Conservation (phyloP, 2,113 vertebrate genomes). For the Rhineura floridana region DNA sequence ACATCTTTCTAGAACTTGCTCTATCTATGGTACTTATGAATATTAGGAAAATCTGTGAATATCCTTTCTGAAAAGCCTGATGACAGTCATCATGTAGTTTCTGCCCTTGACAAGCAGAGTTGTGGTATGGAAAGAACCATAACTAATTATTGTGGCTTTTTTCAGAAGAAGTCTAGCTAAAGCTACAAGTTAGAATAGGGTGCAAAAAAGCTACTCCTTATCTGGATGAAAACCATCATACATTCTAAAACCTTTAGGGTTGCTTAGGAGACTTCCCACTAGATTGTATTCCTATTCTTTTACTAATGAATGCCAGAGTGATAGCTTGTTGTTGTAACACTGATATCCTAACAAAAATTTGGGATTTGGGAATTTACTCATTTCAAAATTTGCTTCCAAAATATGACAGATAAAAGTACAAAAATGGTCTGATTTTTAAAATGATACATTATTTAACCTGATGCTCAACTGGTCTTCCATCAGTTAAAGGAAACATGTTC, state of each 20-base stretch:
- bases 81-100: neutral
- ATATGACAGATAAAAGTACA: neutral
- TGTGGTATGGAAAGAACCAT: neutral
- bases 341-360: neutral
- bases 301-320: neutral
- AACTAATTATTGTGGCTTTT: neutral
- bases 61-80: conserved; percentile 1
- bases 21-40: neutral
- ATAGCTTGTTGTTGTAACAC: neutral
- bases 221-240: neutral
- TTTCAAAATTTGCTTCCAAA: neutral
- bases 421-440: neutral
- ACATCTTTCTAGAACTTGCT: neutral
- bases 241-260: neutral
- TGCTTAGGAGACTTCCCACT: neutral
- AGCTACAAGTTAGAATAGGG: neutral
- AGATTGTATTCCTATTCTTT: neutral
- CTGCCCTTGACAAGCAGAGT: neutral
- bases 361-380: neutral
- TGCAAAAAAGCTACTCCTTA: neutral
- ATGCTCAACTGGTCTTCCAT: neutral
- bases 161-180: neutral
- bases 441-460: neutral
- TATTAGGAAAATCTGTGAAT: conserved; percentile 1
- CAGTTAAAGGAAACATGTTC: neutral